Base-by-base conservation (phyloP, 2,797 vertebrate genomes). In the Spea hammondii region DNA sequence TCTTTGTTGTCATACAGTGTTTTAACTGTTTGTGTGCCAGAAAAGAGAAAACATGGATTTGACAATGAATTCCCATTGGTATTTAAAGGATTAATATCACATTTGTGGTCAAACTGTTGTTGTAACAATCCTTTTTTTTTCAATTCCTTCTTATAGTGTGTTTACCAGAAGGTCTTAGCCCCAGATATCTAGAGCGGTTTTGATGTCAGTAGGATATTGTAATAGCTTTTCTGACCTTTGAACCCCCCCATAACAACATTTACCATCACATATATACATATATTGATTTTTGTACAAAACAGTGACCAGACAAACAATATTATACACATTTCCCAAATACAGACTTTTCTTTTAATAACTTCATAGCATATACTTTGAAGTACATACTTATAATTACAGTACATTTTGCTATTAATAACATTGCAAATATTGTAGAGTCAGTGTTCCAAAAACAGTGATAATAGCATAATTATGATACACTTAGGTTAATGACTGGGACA, bases 211-310 rank as follows among this genome's bases (percentile, higher is more conserved):
- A 45, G 55, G 68, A 76, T 80, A 59, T 8, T 46, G 66, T 76
- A 80, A 80, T 80, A 80, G 79, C 74, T 80, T 80, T 80, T 67
- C 53, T 76, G 79, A 76, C 79, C 79, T 76, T 65, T 80, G 73
- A 80, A 71, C 79, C 53, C 74, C 72, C 60, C 79, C 69, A 72
- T 80, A 80, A 80, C 79, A 72, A 76, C 69, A 69, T 80, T 72
- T 76, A 62, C 79, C 65, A 80, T 72, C 67, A 13, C 60, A 49
- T 66, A 67, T 70, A 81, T 72, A 76, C 48, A 50, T 72, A 46
- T 81, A 80, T 81, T 76, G 79, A 81, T 81, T 81, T 72, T 64
- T 67, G 51, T 67, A 72, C 53, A 72, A 11, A 65, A 80, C 62
- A 68, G 69, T 51, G 50, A 47, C 50, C 14, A 53, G 49, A 53